These are phyloP conservation scores for Philaethria dido DNA, from an alignment of 2,888 invertebrate species.

Conservation along the genomic window DNA sequence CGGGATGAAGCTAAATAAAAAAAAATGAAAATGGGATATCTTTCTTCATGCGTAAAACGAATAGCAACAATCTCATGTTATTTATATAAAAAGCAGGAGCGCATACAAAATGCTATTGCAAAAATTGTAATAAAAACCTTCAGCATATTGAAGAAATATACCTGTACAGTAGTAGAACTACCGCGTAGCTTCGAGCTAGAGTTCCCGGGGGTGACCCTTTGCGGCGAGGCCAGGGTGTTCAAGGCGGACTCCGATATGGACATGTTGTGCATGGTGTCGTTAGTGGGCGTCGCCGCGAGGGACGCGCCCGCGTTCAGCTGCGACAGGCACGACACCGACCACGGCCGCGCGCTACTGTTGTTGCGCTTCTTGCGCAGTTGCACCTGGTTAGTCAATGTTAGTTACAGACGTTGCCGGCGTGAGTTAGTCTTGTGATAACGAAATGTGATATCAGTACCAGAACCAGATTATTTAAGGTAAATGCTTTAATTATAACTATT, in stretches of 20 bases:
- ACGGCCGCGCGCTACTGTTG: conserved; percentile 87
- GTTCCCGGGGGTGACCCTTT: conserved; percentile 71
- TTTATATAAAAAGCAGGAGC: too few relatives aligned
- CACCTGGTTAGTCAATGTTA: conserved; percentile 69
- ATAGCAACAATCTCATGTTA: too few relatives aligned
- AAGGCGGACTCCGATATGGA: conserved; percentile 96
- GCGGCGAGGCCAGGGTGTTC: conserved; percentile 86
- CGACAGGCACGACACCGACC: conserved; percentile 94
- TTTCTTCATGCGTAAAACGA: too few relatives aligned
- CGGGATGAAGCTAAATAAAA: too few relatives aligned
- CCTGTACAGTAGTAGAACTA: conserved; percentile 80
- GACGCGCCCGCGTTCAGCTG: conserved; percentile 84
- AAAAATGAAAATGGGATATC: too few relatives aligned
- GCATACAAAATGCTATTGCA: too few relatives aligned
- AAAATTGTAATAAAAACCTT: not conserved
- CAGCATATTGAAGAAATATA: conserved; percentile 42
- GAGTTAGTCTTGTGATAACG: not conserved
- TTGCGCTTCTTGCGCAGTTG: conserved; percentile 86
- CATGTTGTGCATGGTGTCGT: conserved; percentile 83
- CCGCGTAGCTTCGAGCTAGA: conserved; percentile 74
- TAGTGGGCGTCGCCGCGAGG: conserved; percentile 70
- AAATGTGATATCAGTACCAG: not conserved
- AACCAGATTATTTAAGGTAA: not conserved
- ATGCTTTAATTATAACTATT: not conserved
- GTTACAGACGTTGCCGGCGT: conserved; percentile 41